Evolutionary conservation across 2,797 vertebrate genomes (phyloP), one percentile per base, ranked within the genome.

Genomic region (Thaleichthys pacificus): DNA sequence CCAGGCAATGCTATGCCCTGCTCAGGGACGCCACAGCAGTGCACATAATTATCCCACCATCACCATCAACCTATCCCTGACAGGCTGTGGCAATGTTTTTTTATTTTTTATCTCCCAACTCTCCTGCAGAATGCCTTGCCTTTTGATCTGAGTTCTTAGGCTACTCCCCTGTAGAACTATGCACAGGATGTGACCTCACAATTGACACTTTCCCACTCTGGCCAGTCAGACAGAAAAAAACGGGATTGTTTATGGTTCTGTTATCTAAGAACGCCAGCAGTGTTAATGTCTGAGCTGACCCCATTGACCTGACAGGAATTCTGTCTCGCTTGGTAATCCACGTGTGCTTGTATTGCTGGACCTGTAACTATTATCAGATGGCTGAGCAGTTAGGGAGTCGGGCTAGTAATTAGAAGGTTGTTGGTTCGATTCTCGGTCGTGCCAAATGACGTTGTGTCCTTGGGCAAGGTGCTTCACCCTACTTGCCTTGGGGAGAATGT

Each of bases 221-320:
- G 42, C 2, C 68, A 30, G 35, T 32, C 42, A 64, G 42, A 47
- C 42, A 47, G 42, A 61, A 56, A 63, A 69, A 75, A 61, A 19
- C 4, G 3, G 49, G 49, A 5, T 24, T 9, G 58, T 72, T 79
- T 26, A 54, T 56, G 28, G 69, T 71, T 57, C 19, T 38, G 14
- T n/a, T 56, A n/a, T 56, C 51, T 5, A 47, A n/a, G 51, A n/a
- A n/a, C 2, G 51, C 19, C 51, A 56, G 51, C 51, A 56, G 51
- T 7, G 51, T 56, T 56, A n/a, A 17, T 56, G 15, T 56, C 15
- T 56, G 42, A 69, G 76, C 0, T 62, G 73, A 82, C 77, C 64
- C 72, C 61, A 72, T 74, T 62, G 49, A 67, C 69, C 38, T 4
- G n/a, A 72, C 22, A 73, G 69, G 69, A 77, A 81, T 77, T 69